phyloP scores from a whole-genome alignment of 1,140 invertebrate species.

The Plectrocnemia conspersa region DNA sequence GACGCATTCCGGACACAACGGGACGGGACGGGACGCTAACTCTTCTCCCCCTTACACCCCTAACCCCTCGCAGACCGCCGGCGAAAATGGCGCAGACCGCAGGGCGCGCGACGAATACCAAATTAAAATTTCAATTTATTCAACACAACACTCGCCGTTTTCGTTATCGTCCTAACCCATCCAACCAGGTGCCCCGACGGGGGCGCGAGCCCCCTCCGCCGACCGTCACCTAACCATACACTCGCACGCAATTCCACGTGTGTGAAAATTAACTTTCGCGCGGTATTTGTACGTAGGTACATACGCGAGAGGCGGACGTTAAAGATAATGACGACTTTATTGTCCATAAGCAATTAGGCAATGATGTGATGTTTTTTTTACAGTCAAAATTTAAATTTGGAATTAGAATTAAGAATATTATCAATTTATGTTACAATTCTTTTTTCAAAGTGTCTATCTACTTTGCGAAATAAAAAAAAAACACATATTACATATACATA shows the following conservation, averaged over 20 bases:
- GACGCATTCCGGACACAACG: slow-evolving; percentile 1
- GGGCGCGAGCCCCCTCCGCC: neutral
- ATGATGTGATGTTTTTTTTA: no score
- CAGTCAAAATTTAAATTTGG: no score
- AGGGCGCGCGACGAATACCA: slow-evolving; percentile 23
- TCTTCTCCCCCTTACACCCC: neutral
- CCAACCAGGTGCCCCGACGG: slow-evolving; percentile 8
- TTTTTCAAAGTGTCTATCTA: no score
- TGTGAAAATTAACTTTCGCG: neutral
- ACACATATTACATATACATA: no score
- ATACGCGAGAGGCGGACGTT: neutral
- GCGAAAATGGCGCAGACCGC: neutral
- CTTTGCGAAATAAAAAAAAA: no score
- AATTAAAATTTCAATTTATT: slow-evolving; percentile 34
- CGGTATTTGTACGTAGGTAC: neutral
- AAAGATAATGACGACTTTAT: neutral
- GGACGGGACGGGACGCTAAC: neutral
- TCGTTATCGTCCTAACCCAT: slow-evolving; percentile 27
- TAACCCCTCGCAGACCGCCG: neutral
- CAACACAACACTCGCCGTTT: slow-evolving; percentile 23
- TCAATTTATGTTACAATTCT: no score
- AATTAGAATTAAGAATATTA: no score
- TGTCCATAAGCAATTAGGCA: no score
- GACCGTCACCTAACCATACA: no score
- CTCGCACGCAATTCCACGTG: no score